These are phyloP conservation scores for Characodon lateralis DNA, from an alignment of 2,797 vertebrate genomes.

Conservation along the genomic window DNA sequence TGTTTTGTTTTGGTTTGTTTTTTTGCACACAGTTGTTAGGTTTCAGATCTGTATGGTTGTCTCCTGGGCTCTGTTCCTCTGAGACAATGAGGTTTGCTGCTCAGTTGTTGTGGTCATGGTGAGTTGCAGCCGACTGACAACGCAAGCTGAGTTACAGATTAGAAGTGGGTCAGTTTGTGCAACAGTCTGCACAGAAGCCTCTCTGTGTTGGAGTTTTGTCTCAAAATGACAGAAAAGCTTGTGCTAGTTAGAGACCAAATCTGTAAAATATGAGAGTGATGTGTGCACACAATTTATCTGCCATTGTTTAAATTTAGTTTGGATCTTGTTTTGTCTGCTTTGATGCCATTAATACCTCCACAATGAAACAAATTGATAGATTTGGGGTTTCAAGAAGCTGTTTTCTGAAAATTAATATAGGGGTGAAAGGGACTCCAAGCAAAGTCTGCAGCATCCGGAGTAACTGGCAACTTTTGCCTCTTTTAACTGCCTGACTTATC, in stretches of 20 bases:
- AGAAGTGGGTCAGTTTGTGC: conserved; percentile 73
- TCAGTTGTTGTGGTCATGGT: conserved; percentile 62
- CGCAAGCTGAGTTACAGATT: conserved; percentile 41
- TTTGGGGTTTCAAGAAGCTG: conserved; percentile 26
- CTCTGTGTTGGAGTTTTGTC: conserved; percentile 53
- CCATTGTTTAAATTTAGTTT: conserved; percentile 47
- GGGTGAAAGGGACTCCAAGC: conserved; percentile 30
- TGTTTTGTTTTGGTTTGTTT: conserved; percentile 9
- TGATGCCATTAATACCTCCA: conserved; percentile 38
- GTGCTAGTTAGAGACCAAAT: conserved; percentile 49
- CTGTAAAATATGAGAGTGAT: conserved; percentile 29
- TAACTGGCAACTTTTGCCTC: conserved; percentile 29
- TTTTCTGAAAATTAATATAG: conserved; percentile 35
- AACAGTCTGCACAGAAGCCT: conserved; percentile 50
- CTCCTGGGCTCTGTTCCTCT: conserved; percentile 41
- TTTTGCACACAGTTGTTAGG: conserved; percentile 36
- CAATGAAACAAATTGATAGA: conserved; percentile 40
- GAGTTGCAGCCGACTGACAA: conserved; percentile 63
- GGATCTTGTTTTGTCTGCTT: conserved; percentile 47
- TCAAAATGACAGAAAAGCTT: conserved; percentile 43
- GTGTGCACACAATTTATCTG: conserved; percentile 28
- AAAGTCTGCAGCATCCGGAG: neutral
- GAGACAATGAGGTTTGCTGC: conserved; percentile 45
- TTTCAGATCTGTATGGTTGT: conserved; percentile 37
- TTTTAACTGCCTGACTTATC: conserved; percentile 29